Base-by-base conservation (phyloP, 2,113 vertebrate genomes). In the Ovis canadensis region DNA sequence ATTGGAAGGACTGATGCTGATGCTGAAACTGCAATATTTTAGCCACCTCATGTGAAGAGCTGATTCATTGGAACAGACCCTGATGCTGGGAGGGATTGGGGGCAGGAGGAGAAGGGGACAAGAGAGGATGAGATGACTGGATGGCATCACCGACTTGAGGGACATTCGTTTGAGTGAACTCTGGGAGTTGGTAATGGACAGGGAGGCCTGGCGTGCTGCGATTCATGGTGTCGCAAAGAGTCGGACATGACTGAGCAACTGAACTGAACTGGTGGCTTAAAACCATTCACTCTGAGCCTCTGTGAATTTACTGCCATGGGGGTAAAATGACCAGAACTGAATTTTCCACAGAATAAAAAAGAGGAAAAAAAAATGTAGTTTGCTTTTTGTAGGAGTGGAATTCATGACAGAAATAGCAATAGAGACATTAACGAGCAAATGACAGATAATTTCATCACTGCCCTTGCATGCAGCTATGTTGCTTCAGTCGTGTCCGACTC, bases 401-500 rank as follows among this genome's bases (percentile, higher is more conserved):
- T 0, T 3, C 7, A 31, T 2, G 1, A 17, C 2, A 31, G 82
- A 80, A 94, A 95, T 82, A 59, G 59, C 29, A 96, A 54, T 0
- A 12, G 1, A 12, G 52, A 7, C 2, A 25, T 93, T 2, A 45
- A 89, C 27, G 57, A 57, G 8, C 5, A 17, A 11, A 2, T 43
- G 84, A 59, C 6, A 36, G 16, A 55, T 16, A 7, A 3, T 67
- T 82, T 31, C 3, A 36, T 57, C 12, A 16, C 1, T 16, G 21
- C 3, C 4, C 16, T 16, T 25, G 62, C 1, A 36, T 36, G 17
- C 7, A 19, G 33, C 3, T 67, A 21, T 21, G 64, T 36, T 36
- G 8, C 64, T n/a, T 36, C 64, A 10, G 33, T 2, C n/a, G 0
- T n/a, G 7, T 67, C 9, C 0, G 17, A 36, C 64, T n/a, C 64